Evolutionary conservation across 2,113 vertebrate genomes (phyloP).

Genomic region (Macrotis lagotis): DNA sequence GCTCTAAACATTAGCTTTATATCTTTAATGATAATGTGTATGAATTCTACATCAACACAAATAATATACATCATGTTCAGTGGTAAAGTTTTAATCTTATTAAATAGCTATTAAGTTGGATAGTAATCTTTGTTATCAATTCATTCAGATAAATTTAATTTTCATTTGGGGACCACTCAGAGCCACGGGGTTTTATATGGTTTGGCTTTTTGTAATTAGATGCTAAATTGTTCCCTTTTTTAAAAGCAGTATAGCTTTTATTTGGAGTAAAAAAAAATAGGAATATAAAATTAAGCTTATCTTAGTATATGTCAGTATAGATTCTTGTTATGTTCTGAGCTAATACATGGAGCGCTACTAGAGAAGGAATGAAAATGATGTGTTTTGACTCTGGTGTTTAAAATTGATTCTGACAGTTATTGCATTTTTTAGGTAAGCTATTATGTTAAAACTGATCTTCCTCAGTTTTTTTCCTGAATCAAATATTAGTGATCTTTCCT

Average conservation of each 20-base stretch:
- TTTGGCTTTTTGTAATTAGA: neutral
- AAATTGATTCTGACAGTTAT: neutral
- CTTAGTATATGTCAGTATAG: neutral
- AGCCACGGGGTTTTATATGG: neutral
- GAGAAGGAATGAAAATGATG: slow-evolving; percentile 7
- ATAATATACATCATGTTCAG: neutral
- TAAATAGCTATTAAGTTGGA: neutral
- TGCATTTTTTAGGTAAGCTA: neutral
- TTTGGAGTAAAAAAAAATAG: slow-evolving; percentile 22
- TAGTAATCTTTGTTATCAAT: neutral
- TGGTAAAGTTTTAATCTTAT: neutral
- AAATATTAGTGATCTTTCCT: slow-evolving; percentile 16
- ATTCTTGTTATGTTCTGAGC: neutral
- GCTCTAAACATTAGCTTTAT: neutral
- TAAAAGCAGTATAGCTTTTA: slow-evolving; percentile 10
- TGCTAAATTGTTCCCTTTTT: neutral
- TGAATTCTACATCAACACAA: neutral
- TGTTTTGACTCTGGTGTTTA: slow-evolving; percentile 16
- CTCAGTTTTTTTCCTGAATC: slow-evolving; percentile 35
- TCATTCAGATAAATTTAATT: slow-evolving; percentile 13
- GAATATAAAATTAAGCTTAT: slow-evolving; percentile 5
- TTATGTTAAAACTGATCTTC: slow-evolving; percentile 28
- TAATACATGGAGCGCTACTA: neutral
- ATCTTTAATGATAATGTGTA: neutral
- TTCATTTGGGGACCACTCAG: neutral